Percentiles rank a stretch among this genome's conserved stretches.
Conservation (phyloP, 2,797 vertebrate species). For the Molossus molossus region DNA sequence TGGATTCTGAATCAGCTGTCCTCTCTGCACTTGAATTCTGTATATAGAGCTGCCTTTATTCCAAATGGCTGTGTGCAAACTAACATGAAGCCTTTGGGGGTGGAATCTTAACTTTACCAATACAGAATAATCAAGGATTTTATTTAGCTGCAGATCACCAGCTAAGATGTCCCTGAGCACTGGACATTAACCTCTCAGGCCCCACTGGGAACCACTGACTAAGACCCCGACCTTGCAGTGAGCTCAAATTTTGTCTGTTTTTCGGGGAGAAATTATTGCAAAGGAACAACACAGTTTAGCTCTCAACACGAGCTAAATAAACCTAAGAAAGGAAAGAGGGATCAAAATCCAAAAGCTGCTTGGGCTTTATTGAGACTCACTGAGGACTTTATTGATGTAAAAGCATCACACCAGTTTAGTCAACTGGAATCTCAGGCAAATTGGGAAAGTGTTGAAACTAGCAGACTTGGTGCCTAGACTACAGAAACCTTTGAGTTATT, state of each 20-base stretch:
- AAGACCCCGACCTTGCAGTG: background rate
- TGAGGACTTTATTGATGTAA: background rate
- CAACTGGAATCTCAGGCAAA: background rate
- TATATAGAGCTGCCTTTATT: background rate
- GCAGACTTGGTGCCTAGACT: background rate
- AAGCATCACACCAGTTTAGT: background rate
- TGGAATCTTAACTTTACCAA: background rate
- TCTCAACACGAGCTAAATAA: background rate
- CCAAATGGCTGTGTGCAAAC: background rate
- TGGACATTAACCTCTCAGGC: background rate
- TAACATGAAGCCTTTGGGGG: background rate
- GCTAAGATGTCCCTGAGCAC: background rate
- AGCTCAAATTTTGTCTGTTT: conserved; percentile 22
- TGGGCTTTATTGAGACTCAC: background rate
- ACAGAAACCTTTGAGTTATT: background rate
- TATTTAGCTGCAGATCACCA: background rate
- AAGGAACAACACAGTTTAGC: background rate
- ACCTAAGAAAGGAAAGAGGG: background rate
- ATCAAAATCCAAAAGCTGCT: conserved; percentile 3
- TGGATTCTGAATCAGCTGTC: background rate
- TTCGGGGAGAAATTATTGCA: background rate
- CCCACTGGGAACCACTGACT: background rate
- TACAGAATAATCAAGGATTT: background rate
- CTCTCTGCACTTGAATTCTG: background rate
- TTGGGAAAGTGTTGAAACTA: background rate